Evolutionary conservation across 2,888 invertebrate species (phyloP), one percentile per base, ranked within the genome.

Genomic region (Prosapia bicincta): DNA sequence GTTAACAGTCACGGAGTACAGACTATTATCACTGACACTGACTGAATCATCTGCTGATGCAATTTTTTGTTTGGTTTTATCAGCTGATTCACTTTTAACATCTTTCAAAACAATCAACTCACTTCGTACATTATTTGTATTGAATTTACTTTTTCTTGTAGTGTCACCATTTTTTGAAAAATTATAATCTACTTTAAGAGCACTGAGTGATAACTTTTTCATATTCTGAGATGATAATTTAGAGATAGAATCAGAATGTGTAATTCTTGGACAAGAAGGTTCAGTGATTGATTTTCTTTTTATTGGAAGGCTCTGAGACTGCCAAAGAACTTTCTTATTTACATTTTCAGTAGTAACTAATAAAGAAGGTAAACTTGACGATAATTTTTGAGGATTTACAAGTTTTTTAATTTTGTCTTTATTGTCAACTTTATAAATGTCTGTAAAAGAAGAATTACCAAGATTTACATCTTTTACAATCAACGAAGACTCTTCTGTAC

Each of bases 351-450:
- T 81, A 54, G 82, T 81, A 54, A 80, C 78, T 78, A 86, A 79
- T 13, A 75, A 69, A 81, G 83, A 83, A 9, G 86, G 86, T 80
- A 86, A 83, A 79, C 86, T 87, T 76, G 82, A 82, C 85, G 86
- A 87, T 28, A 84, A 82, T 79, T 85, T 84, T 30, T 85, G 80
- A 28, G 69, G 30, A 30, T 20, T 30, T 0, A 28, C 20, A 69
- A 20, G 13, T n/a, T 6, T 30, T 84, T 85, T 23, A 30, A 28
- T 30, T 28, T 25, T 69, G 10, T 30, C 30, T 20, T 26, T 69
- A 26, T 30, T 26, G 13, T 54, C 54, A n/a, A n/a, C n/a, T n/a
- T n/a, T n/a, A n/a, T n/a, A n/a, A n/a, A n/a, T n/a, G n/a, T n/a
- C n/a, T n/a, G n/a, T n/a, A n/a, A n/a, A n/a, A n/a, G n/a, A n/a